These are phyloP conservation scores for Hemitrygon akajei DNA, from an alignment of 2,797 vertebrate genomes.

Conservation along the genomic window DNA sequence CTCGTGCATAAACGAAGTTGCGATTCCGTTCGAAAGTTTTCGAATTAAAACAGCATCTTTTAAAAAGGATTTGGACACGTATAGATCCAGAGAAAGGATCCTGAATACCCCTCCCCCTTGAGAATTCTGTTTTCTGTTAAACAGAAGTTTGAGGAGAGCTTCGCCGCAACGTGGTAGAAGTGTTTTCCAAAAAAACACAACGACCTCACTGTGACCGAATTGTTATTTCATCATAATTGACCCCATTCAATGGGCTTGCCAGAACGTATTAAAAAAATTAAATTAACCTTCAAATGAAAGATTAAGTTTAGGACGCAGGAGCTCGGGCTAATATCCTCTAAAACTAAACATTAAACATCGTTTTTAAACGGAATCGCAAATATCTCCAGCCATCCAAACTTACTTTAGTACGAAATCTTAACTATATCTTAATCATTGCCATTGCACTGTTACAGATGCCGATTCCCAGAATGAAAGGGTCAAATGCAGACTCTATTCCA, in stretches of 20 bases:
- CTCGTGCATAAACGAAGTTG: neutral
- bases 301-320: neutral
- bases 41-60: no score
- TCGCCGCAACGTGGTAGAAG: neutral
- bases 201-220: neutral
- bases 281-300: neutral
- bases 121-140: neutral
- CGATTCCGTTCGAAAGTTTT: neutral
- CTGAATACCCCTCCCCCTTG: neutral
- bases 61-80: neutral
- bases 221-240: neutral
- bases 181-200: neutral
- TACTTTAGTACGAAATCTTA: neutral
- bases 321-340: neutral
- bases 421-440: neutral
- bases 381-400: neutral
- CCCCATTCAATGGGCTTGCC: neutral
- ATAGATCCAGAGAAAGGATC: neutral
- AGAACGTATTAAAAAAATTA: neutral
- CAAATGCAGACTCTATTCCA: neutral
- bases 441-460: neutral
- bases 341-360: neutral
- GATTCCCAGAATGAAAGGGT: neutral
- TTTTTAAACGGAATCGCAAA: neutral
- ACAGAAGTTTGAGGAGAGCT: no score